Percentiles rank a stretch among this genome's conserved stretches.
Conservation (phyloP, 2,113 vertebrate genomes). For the Syngnathus floridae region DNA sequence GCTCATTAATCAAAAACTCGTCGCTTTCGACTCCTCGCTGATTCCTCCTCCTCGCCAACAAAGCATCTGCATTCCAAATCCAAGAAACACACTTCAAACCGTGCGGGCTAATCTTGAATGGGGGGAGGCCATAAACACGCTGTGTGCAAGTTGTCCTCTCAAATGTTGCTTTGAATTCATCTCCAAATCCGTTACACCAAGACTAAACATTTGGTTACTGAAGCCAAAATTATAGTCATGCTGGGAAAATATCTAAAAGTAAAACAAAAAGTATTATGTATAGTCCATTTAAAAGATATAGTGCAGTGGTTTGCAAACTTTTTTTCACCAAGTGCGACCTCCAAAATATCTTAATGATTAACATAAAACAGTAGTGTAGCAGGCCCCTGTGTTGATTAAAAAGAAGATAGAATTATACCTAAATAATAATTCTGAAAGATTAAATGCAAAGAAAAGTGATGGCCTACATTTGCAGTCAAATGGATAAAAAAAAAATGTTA, state of each 20-base stretch:
- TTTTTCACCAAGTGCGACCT: too few species aligned
- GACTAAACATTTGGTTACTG: background rate
- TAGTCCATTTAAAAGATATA: too few species aligned
- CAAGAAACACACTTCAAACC: conserved; percentile 75
- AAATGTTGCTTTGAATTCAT: conserved; percentile 11
- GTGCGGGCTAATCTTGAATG: conserved; percentile 65
- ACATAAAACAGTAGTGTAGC: too few species aligned
- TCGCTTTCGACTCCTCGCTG: conserved; percentile 77
- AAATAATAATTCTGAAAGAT: too few species aligned
- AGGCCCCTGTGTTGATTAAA: too few species aligned
- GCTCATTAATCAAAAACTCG: conserved; percentile 87
- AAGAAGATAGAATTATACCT: too few species aligned
- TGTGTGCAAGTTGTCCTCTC: conserved; percentile 9
- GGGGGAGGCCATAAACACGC: conserved; percentile 18
- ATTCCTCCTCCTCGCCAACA: conserved; percentile 78
- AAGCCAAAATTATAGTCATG: background rate
- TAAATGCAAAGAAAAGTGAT: too few species aligned
- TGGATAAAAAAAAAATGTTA: background rate
- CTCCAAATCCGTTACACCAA: background rate
- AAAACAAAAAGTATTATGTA: too few species aligned
- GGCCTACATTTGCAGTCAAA: background rate
- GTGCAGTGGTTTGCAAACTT: too few species aligned
- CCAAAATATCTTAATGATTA: too few species aligned
- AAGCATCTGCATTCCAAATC: conserved; percentile 78
- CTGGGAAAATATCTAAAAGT: background rate